Conservation (phyloP, 2,113 vertebrate species). For the Clinocottus analis region DNA sequence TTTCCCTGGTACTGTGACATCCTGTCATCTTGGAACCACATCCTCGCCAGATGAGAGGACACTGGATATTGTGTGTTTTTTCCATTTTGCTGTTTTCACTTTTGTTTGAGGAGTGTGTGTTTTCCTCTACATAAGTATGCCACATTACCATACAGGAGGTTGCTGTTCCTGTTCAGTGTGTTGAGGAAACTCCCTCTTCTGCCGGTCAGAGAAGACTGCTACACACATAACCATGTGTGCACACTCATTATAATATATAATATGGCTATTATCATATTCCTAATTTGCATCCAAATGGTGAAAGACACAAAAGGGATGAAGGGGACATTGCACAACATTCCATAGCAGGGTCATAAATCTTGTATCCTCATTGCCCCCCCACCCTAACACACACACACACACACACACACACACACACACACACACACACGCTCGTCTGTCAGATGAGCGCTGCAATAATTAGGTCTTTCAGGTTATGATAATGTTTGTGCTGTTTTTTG, state of each 20-base stretch:
- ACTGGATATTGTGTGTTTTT: not conserved
- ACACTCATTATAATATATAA: constrained; percentile 62
- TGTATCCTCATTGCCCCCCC: constrained; percentile 37
- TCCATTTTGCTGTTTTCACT: not conserved
- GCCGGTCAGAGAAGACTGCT: constrained; percentile 20
- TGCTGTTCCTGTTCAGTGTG: not conserved
- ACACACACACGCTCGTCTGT: constrained; percentile 44
- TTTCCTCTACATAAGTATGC: not conserved
- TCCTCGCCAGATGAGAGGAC: not conserved
- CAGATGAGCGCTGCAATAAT: constrained; percentile 70
- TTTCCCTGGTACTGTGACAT: not conserved
- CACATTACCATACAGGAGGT: constrained; percentile 9
- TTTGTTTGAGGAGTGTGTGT: not conserved
- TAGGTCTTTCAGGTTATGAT: constrained; percentile 81
- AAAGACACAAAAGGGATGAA: constrained; percentile 54
- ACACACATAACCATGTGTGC: constrained; percentile 18
- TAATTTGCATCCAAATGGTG: constrained; percentile 67
- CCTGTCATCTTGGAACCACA: not conserved
- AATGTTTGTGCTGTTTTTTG: constrained; percentile 77
- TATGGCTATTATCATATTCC: constrained; percentile 66
- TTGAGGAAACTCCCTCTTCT: constrained; percentile 28
- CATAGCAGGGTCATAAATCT: constrained; percentile 73
- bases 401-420: constrained; percentile 23
- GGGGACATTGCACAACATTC: constrained; percentile 47
- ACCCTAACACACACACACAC: constrained; percentile 3